Evolutionary conservation across 1,140 invertebrate genomes (phyloP), one percentile per base, ranked within the genome.

Genomic region (Aphidius gifuensis): DNA sequence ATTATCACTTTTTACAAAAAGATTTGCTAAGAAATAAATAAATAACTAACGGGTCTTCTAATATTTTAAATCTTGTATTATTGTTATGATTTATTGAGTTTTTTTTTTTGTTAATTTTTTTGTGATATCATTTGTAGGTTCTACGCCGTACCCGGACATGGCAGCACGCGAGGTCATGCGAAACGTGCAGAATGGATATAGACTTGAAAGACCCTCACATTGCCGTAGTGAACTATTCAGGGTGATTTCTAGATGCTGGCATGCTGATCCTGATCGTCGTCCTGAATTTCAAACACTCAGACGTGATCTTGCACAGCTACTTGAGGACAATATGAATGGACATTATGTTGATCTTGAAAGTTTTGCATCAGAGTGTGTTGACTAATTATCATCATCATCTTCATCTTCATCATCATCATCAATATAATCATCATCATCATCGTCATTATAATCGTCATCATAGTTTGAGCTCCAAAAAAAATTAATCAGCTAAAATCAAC

Each of bases 121-220:
- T 8, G 39, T 32, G 5, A 21, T 63, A 23, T 11, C 42, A 43
- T 47, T 58, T 66, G 51, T 67, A 92, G 90, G 90, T 61, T 92
- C 90, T 23, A 92, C 90, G 68, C 91, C 91, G 2, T 93, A 92
- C 74, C 88, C 89, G 23, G 87, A 89, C 48, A 87, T 92, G 85
- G 88, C 88, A 21, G 90, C 90, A 0, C 82, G 89, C 2, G 90
- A 92, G 72, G 91, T 92, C 9, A 87, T 92, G 75, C 81, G 88
- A 3, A 85, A 86, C 50, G 89, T 92, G 48, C 85, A 88, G 11
- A 88, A 88, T 65, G 91, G 90, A 42, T 87, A 90, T 71, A 82
- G 90, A 4, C 81, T 91, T 6, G 90, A 92, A 66, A 81, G 89
- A 63, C 90, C 90, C 2, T 84, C 86, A 46, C 90, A 92, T 75